Evolutionary conservation across 2,888 invertebrate species (phyloP).

Genomic region (Oligia latruncula): DNA sequence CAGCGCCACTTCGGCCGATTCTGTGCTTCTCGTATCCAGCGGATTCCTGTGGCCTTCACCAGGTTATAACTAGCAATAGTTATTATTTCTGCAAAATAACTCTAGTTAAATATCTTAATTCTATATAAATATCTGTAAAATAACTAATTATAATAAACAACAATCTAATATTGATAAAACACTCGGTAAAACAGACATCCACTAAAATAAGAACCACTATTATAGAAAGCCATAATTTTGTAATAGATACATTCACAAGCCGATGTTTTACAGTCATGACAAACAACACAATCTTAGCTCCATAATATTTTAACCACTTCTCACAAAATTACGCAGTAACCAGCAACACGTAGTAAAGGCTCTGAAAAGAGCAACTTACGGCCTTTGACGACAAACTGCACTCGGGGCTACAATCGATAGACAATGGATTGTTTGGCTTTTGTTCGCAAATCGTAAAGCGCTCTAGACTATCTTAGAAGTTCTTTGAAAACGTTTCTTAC

Average conservation of each 20-base stretch:
- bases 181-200: not conserved
- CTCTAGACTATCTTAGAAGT: conserved; percentile 77
- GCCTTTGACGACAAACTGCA: conserved; percentile 87
- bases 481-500: conserved; percentile 81
- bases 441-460: conserved; percentile 85
- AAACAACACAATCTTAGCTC: conserved; percentile 30
- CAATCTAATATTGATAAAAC: not conserved
- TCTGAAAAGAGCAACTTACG: conserved; percentile 78
- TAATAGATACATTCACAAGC: not conserved
- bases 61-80: not conserved
- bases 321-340: conserved; percentile 62
- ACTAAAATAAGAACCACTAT: not conserved
- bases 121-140: too few species aligned
- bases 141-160: not conserved
- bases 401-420: conserved; percentile 85
- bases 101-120: too few species aligned
- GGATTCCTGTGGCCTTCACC: too few species aligned
- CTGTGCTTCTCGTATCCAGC: not conserved
- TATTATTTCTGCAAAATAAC: not conserved
- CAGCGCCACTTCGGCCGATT: not conserved
- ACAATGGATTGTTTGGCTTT: conserved; percentile 87
- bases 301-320: conserved; percentile 47
- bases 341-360: conserved; percentile 74
- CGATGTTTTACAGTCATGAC: conserved; percentile 4
- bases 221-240: not conserved